Conservation (phyloP, 1,140 invertebrate genomes). For the Drosophila azteca region DNA sequence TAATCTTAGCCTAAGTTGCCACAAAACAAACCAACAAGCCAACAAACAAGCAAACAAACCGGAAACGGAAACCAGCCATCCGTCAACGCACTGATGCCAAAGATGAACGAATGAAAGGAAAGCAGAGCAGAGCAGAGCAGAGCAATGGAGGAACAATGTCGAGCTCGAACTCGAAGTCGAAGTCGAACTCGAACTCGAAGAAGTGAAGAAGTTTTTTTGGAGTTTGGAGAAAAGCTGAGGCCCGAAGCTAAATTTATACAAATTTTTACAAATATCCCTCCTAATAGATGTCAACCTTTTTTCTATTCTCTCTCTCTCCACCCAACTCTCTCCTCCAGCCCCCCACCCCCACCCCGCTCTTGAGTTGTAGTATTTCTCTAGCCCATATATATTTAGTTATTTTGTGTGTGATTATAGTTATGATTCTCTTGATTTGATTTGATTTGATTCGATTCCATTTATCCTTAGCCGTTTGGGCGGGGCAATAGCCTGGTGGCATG, state of each 20-base stretch:
- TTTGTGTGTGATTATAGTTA: slow-evolving; percentile 45
- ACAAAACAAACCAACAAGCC: slow-evolving; percentile 20
- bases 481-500: slow-evolving; percentile 32
- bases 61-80: slow-evolving; percentile 24
- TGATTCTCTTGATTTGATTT: slow-evolving; percentile 8
- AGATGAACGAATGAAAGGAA: slow-evolving; percentile 67
- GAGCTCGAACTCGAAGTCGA: too few species aligned
- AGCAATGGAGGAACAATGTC: slow-evolving; percentile 13
- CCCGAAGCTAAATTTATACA: slow-evolving; percentile 35
- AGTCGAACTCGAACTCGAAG: too few species aligned
- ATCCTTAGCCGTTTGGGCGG: slow-evolving; percentile 12
- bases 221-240: slow-evolving; percentile 8
- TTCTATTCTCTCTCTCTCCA: slow-evolving; percentile 4
- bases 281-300: slow-evolving; percentile 60
- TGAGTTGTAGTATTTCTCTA: slow-evolving; percentile 61
- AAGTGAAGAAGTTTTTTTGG: too few species aligned
- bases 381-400: slow-evolving; percentile 52
- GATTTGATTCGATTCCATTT: background rate
- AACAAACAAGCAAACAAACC: slow-evolving; percentile 13
- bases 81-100: slow-evolving; percentile 55
- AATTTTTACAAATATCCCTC: slow-evolving; percentile 25
- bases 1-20: slow-evolving; percentile 58
- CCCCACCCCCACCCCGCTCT: background rate
- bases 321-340: background rate
- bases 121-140: background rate